These are phyloP conservation scores for Crocuta crocuta DNA, from an alignment of 2,113 vertebrate species.

Conservation along the genomic window DNA sequence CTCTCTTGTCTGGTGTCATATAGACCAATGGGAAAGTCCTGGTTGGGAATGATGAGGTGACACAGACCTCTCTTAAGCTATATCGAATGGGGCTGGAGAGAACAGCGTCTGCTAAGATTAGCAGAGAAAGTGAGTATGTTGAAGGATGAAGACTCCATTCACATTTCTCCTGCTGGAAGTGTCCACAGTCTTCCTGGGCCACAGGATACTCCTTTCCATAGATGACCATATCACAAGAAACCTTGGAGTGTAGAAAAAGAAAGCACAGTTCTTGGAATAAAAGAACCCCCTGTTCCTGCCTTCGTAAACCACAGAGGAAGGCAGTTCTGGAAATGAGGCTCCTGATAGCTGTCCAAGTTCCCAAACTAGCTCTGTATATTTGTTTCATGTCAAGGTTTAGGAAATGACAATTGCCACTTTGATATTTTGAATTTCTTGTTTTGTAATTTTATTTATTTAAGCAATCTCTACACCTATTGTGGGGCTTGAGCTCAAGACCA, in stretches of 20 bases:
- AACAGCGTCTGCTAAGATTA: neutral
- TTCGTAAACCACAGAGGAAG: neutral
- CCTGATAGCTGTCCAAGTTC: neutral
- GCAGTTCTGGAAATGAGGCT: neutral
- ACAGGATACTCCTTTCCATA: neutral
- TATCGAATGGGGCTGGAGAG: neutral
- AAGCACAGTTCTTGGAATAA: neutral
- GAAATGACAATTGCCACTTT: neutral
- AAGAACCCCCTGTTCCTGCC: neutral
- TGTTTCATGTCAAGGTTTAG: constrained; percentile 4
- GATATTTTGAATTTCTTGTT: neutral
- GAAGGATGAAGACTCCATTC: neutral
- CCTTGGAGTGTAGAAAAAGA: neutral
- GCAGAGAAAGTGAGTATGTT: neutral
- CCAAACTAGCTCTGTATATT: neutral
- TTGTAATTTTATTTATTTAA: neutral
- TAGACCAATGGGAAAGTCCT: neutral
- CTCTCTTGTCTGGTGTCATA: neutral
- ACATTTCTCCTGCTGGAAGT: neutral
- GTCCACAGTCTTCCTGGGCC: neutral
- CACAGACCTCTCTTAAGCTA: neutral
- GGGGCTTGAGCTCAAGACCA: neutral
- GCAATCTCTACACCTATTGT: neutral
- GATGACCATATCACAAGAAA: neutral
- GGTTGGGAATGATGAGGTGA: neutral